Percentiles rank a stretch among this genome's conserved stretches.
Evolutionary conservation across 2,888 invertebrate genomes (phyloP).

Genomic region (Aphidoletes aphidimyza): DNA sequence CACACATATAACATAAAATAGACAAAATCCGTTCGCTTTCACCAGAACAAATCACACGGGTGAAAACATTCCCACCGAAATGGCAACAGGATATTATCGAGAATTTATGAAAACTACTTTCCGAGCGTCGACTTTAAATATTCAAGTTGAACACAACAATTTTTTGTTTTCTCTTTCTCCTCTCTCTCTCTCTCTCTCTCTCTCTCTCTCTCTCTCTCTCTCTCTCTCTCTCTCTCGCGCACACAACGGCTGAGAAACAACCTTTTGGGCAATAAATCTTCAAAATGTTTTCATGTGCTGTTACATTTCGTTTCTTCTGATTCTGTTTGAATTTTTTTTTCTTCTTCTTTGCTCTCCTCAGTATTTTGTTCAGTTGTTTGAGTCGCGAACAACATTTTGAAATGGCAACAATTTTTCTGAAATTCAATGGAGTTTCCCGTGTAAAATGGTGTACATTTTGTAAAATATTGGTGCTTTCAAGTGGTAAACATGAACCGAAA

Average conservation of each 20-base stretch:
- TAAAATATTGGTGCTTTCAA: slow-evolving; percentile 23
- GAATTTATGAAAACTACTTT: slow-evolving; percentile 51
- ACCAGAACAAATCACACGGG: slow-evolving; percentile 36
- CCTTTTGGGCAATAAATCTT: slow-evolving; percentile 6
- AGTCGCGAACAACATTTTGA: not conserved
- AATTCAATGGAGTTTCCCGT: not conserved
- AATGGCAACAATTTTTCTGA: not conserved
- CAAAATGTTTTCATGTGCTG: slow-evolving; percentile 35
- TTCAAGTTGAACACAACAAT: slow-evolving; percentile 2
- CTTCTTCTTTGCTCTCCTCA: not conserved
- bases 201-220: too few relatives aligned
- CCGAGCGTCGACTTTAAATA: slow-evolving; percentile 41
- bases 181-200: too few relatives aligned
- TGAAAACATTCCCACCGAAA: slow-evolving; percentile 32
- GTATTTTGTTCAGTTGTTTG: not conserved
- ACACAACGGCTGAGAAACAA: not conserved
- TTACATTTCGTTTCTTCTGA: not conserved
- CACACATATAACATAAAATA: not conserved
- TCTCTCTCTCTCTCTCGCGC: too few relatives aligned
- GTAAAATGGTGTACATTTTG: slow-evolving; percentile 2
- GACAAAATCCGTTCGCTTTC: slow-evolving; percentile 40
- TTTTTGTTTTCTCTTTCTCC: too few relatives aligned
- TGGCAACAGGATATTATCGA: slow-evolving; percentile 34
- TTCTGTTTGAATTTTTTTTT: not conserved
- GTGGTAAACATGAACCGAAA: not conserved